phyloP scores from a whole-genome alignment of 2,797 vertebrate genomes.

The Sarcoramphus papa region DNA sequence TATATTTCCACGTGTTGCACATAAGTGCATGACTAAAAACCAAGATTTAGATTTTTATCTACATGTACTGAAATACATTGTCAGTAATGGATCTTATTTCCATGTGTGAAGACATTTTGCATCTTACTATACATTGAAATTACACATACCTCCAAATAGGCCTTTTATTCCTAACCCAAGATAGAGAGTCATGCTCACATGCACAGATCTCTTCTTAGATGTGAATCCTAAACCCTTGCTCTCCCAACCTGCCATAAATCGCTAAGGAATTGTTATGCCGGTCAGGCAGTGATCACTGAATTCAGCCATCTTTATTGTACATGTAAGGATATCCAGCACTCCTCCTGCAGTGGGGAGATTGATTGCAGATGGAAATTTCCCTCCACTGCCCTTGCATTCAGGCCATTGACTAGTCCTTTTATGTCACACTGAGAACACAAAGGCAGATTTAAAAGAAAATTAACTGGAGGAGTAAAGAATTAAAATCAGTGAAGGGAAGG shows the following conservation, averaged over 20 bases:
- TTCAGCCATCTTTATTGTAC: not conserved
- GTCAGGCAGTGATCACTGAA: not conserved
- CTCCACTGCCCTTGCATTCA: not conserved
- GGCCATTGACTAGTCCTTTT: not conserved
- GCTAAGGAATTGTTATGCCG: not conserved
- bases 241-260: not conserved
- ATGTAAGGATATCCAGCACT: not conserved
- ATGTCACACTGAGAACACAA: not conserved
- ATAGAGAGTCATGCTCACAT: not conserved
- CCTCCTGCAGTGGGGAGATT: not conserved
- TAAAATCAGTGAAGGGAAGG: conserved; percentile 10
- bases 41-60: not conserved
- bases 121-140: not conserved
- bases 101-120: not conserved
- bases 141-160: not conserved
- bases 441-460: conserved; percentile 22
- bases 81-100: not conserved
- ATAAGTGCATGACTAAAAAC: not conserved
- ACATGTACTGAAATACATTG: not conserved
- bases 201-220: not conserved
- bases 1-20: not conserved
- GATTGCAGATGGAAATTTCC: not conserved
- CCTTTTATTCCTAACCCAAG: not conserved
- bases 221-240: not conserved
- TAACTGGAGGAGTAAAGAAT: conserved; percentile 9